Evolutionary conservation across 2,888 invertebrate species (phyloP).

Genomic region (Malthinus seriepunctatus): DNA sequence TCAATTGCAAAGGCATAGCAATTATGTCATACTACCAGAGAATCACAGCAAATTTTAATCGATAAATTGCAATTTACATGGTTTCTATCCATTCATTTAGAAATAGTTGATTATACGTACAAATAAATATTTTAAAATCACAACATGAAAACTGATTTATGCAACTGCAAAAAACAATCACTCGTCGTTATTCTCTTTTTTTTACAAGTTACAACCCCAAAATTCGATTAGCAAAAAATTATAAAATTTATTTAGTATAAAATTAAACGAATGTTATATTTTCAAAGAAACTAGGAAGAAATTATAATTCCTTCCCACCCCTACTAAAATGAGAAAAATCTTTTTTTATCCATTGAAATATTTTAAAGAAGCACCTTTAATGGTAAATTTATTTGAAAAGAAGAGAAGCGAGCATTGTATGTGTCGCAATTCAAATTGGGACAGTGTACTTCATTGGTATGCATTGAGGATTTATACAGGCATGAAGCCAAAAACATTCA

Average conservation of each 20-base stretch:
- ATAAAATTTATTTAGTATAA: not conserved
- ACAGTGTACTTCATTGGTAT: slow-evolving; percentile 57
- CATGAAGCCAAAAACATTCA: slow-evolving; percentile 59
- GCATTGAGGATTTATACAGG: slow-evolving; percentile 59
- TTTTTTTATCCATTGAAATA: slow-evolving; percentile 14
- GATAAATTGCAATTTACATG: slow-evolving; percentile 1
- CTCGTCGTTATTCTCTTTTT: too few species aligned
- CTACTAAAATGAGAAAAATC: slow-evolving; percentile 15
- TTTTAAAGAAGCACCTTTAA: slow-evolving; percentile 20
- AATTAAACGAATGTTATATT: slow-evolving; percentile 1
- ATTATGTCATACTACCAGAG: slow-evolving; percentile 5
- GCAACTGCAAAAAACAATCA: too few species aligned
- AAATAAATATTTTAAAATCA: slow-evolving; percentile 3
- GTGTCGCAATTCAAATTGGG: slow-evolving; percentile 47
- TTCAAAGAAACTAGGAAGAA: not conserved
- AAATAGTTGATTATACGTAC: not conserved
- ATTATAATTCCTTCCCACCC: not conserved
- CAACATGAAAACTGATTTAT: slow-evolving; percentile 1
- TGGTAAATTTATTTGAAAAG: slow-evolving; percentile 30
- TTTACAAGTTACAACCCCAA: too few species aligned
- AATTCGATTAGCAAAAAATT: too few species aligned
- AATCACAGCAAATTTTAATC: slow-evolving; percentile 5
- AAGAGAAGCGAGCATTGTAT: slow-evolving; percentile 40
- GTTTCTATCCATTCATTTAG: not conserved
- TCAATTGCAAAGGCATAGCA: slow-evolving; percentile 6